phyloP scores from a whole-genome alignment of 2,113 vertebrate species.

The Phodopus roborovskii region DNA sequence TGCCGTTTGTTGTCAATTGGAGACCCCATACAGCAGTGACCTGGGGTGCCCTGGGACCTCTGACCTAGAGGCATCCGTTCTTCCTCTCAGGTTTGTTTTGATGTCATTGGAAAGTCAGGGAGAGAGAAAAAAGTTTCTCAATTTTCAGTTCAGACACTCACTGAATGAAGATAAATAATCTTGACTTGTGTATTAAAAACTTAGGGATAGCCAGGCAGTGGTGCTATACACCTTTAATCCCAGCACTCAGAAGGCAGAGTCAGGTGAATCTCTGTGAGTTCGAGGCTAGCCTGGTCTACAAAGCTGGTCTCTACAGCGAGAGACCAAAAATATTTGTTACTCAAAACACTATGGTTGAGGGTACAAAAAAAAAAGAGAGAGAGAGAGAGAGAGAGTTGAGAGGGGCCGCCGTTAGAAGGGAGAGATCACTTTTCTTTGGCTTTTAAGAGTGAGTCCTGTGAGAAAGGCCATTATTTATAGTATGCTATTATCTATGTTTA shows the following conservation, averaged over 20 bases:
- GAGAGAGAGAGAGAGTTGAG: not conserved
- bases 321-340: not conserved
- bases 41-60: not conserved
- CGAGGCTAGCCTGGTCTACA: not conserved
- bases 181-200: constrained; percentile 47
- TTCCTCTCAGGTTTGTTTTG: constrained; percentile 13
- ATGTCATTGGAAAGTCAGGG: constrained; percentile 45
- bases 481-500: constrained; percentile 30
- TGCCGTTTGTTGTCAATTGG: constrained; percentile 34
- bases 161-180: constrained; percentile 47
- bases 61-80: not conserved
- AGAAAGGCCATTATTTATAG: constrained; percentile 31
- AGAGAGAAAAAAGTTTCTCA: not conserved
- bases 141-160: constrained; percentile 4
- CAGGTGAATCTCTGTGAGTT: not conserved
- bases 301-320: not conserved
- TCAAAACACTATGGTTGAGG: constrained; percentile 47
- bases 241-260: not conserved
- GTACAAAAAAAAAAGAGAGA: not conserved
- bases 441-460: constrained; percentile 24
- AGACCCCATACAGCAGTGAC: not conserved
- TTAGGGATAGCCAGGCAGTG: not conserved
- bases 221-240: not conserved
- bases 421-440: constrained; percentile 39
- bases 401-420: constrained; percentile 28